phyloP scores from a whole-genome alignment of 1,140 invertebrate species.

The Drosophila ananassae region DNA sequence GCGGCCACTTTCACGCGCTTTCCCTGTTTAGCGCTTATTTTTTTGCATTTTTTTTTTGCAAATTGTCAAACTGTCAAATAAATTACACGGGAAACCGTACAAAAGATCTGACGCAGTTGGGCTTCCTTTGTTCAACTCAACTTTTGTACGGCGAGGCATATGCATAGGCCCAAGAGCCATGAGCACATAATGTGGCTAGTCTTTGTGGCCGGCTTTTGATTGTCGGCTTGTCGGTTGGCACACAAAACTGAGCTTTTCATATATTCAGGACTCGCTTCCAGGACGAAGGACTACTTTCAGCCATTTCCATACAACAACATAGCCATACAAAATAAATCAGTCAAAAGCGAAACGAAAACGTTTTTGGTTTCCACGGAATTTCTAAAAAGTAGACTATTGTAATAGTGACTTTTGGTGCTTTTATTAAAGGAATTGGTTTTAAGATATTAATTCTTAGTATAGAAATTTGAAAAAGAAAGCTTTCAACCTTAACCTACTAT shows the following conservation, averaged over 20 bases:
- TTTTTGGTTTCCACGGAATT: background rate
- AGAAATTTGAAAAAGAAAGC: too few species aligned
- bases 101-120: slow-evolving; percentile 65
- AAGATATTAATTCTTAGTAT: too few species aligned
- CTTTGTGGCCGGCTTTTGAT: slow-evolving; percentile 64
- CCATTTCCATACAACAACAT: too few species aligned
- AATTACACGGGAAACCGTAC: slow-evolving; percentile 66
- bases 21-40: slow-evolving; percentile 28
- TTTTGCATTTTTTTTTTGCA: slow-evolving; percentile 49
- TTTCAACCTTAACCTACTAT: too few species aligned
- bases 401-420: background rate
- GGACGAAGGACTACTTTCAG: slow-evolving; percentile 11
- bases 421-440: too few species aligned
- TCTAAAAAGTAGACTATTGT: background rate
- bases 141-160: slow-evolving; percentile 47
- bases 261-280: slow-evolving; percentile 5
- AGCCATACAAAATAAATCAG: background rate
- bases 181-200: slow-evolving; percentile 47
- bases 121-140: slow-evolving; percentile 48
- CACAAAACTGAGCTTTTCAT: slow-evolving; percentile 28
- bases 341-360: background rate
- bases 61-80: slow-evolving; percentile 81
- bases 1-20: slow-evolving; percentile 70
- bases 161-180: slow-evolving; percentile 16
- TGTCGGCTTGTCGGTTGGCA: slow-evolving; percentile 49